phyloP scores from a whole-genome alignment of 2,888 invertebrate species.

The Enoplolaimus lenunculus region DNA sequence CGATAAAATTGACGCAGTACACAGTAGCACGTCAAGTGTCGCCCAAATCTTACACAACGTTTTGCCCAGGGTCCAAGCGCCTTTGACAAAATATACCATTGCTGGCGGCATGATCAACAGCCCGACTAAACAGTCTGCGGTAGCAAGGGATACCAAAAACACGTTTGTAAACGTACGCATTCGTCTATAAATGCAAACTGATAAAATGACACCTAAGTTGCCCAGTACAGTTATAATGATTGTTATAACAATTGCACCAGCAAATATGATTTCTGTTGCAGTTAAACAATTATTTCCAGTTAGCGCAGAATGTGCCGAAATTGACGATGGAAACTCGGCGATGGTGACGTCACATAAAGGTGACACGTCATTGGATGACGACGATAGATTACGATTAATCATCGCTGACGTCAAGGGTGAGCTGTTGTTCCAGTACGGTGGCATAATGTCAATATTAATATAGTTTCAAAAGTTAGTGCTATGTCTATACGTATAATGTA shows the following conservation, averaged over 20 bases:
- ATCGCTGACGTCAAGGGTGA: no score
- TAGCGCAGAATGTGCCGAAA: no score
- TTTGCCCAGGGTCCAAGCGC: conserved; percentile 34
- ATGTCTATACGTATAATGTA: no score
- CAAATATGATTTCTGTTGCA: no score
- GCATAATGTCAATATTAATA: no score
- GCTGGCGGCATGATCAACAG: conserved; percentile 41
- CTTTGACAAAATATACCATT: conserved; percentile 39
- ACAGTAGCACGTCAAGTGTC: conserved; percentile 38
- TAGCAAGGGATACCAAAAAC: conserved; percentile 41
- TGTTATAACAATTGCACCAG: conserved; percentile 36
- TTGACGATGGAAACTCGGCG: no score
- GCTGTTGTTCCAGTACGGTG: no score
- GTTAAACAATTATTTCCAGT: no score
- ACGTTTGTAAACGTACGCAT: conserved; percentile 43
- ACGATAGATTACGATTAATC: no score
- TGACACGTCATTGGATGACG: no score
- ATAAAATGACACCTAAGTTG: conserved; percentile 41
- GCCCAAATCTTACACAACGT: conserved; percentile 35
- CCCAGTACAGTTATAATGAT: conserved; percentile 39
- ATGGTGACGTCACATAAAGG: no score
- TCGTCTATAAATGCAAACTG: conserved; percentile 41
- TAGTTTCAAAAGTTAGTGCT: no score
- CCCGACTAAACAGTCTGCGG: conserved; percentile 41
- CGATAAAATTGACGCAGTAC: conserved; percentile 39